Evolutionary conservation across 2,113 vertebrate species (phyloP).

Genomic region (Telmatochromis brichardi): DNA sequence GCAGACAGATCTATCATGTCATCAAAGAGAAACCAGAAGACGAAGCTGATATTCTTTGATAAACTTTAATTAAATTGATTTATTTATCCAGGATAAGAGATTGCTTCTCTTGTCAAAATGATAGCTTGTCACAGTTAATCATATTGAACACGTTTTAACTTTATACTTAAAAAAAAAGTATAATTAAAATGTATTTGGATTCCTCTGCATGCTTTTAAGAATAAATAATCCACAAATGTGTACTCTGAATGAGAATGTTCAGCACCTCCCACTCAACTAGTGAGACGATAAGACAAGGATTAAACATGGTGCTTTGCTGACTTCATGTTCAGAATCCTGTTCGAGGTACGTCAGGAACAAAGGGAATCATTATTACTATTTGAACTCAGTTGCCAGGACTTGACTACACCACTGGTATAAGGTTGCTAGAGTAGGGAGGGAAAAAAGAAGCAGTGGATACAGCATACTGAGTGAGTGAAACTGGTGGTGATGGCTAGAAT

Average conservation of each 20-base stretch:
- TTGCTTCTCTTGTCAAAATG: background rate
- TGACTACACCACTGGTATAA: background rate
- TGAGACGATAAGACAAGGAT: constrained; percentile 16
- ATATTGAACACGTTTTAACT: background rate
- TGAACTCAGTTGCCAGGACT: constrained; percentile 45
- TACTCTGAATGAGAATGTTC: background rate
- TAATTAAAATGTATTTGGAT: background rate
- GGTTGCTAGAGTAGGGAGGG: constrained; percentile 8
- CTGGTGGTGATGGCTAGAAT: constrained; percentile 39
- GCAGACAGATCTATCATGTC: constrained; percentile 10
- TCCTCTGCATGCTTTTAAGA: background rate
- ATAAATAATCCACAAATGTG: background rate
- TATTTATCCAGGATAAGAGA: background rate
- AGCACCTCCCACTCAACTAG: background rate
- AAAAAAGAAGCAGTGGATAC: background rate
- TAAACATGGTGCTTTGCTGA: constrained; percentile 15
- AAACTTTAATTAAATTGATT: background rate
- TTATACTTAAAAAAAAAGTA: background rate
- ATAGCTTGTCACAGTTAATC: background rate
- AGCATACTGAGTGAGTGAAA: constrained; percentile 32
- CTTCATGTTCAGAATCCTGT: constrained; percentile 29
- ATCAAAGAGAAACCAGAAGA: background rate
- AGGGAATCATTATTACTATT: constrained; percentile 50
- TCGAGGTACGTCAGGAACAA: constrained; percentile 44
- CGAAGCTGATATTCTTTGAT: background rate